Percentiles rank a stretch among this genome's conserved stretches.
Evolutionary conservation across 2,113 vertebrate genomes (phyloP).

Genomic region (Chascanopsetta lugubris): DNA sequence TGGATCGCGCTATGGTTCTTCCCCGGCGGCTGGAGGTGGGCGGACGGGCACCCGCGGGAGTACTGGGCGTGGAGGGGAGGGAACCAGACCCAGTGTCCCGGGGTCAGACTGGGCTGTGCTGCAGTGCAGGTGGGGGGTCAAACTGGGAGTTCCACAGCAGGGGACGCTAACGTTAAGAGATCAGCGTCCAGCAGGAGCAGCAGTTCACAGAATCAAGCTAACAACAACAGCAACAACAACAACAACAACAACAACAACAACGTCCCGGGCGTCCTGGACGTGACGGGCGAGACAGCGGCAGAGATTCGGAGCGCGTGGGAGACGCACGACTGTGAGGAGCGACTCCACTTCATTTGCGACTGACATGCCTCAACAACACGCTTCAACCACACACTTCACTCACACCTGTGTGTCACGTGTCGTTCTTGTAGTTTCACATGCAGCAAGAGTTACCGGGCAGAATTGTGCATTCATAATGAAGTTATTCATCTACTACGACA

Average conservation of each 20-base stretch:
- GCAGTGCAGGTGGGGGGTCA: conserved; percentile 14
- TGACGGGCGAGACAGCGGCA: too few species aligned
- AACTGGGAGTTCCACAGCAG: too few species aligned
- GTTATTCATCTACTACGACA: too few species aligned
- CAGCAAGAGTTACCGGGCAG: too few species aligned
- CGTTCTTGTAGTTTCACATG: too few species aligned
- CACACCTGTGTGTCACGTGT: too few species aligned
- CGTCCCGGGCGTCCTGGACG: too few species aligned
- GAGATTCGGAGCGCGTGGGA: conserved; percentile 9
- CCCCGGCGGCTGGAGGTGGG: conserved; percentile 44
- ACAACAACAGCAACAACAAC: too few species aligned
- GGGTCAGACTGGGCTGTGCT: not conserved
- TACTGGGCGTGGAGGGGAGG: conserved; percentile 40
- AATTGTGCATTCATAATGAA: too few species aligned
- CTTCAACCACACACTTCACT: too few species aligned
- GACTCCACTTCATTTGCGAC: conserved; percentile 45
- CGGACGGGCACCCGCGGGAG: not conserved
- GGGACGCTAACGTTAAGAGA: not conserved
- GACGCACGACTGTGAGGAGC: conserved; percentile 36
- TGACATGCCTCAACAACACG: not conserved
- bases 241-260: too few species aligned
- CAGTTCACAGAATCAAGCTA: too few species aligned
- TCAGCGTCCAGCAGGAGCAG: not conserved
- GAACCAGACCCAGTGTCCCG: conserved; percentile 9
- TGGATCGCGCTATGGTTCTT: conserved; percentile 58